Conservation (phyloP, 53 echinoderm and acorn worm genomes). For the Zoroaster sp. region DNA sequence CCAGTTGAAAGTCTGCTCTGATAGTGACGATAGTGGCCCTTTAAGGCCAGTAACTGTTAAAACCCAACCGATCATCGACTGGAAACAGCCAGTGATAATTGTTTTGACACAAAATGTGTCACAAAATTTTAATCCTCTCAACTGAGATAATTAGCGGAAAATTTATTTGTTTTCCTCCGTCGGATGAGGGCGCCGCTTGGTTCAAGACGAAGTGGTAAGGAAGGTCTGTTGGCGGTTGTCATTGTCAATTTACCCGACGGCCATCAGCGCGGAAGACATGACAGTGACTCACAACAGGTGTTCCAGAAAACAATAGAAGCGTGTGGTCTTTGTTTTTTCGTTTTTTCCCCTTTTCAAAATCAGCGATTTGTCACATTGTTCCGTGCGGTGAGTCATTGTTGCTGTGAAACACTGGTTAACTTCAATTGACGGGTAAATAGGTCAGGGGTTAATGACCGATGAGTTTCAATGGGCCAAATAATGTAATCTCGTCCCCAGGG, state of each 20-base stretch:
- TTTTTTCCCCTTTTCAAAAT: background rate
- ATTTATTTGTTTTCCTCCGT: background rate
- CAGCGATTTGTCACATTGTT: background rate
- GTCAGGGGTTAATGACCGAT: conserved; percentile 14
- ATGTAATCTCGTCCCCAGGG: too few species aligned
- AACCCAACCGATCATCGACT: background rate
- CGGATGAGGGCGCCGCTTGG: background rate
- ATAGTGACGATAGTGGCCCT: too few species aligned
- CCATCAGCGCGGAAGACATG: background rate
- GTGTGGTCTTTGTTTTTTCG: background rate
- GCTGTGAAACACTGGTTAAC: background rate
- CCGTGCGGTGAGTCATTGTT: conserved; percentile 1
- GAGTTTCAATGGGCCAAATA: too few species aligned
- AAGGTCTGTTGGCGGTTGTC: background rate
- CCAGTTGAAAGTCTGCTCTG: too few species aligned
- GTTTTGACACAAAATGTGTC: conserved; percentile 39
- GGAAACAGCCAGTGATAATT: background rate
- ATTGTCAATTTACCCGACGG: conserved; percentile 6
- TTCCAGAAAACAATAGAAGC: conserved; percentile 12
- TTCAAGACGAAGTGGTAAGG: background rate
- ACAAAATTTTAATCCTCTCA: background rate
- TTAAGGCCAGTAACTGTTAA: too few species aligned
- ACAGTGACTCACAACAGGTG: conserved; percentile 41
- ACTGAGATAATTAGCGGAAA: background rate
- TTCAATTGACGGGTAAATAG: background rate